These are phyloP conservation scores for Cynocephalus volans DNA, from an alignment of 2,113 vertebrate genomes.

Conservation along the genomic window DNA sequence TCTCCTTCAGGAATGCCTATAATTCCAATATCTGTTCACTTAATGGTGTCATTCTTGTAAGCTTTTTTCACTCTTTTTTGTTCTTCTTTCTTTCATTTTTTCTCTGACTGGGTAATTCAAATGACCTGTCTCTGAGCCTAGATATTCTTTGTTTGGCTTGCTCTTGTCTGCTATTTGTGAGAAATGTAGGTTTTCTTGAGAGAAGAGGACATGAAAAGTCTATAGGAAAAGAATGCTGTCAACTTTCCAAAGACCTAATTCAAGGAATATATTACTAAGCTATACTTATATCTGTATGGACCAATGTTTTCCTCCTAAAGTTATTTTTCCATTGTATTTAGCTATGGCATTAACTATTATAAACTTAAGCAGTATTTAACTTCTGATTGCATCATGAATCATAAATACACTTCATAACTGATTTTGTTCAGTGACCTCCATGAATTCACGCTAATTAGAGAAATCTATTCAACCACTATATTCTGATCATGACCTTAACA, in stretches of 20 bases:
- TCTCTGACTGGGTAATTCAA: too few species aligned
- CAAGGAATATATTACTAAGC: background rate
- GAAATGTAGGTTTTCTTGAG: background rate
- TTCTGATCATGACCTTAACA: background rate
- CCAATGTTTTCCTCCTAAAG: background rate
- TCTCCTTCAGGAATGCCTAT: too few species aligned
- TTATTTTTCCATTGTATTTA: constrained; percentile 42
- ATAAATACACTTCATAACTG: background rate
- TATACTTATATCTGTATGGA: background rate
- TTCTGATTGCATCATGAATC: background rate
- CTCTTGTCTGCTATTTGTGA: too few species aligned
- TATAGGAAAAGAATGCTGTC: background rate
- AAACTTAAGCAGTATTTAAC: background rate
- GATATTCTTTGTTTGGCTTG: too few species aligned
- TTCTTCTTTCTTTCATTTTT: too few species aligned
- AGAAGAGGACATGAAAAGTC: background rate
- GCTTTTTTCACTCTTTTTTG: too few species aligned
- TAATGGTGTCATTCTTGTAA: too few species aligned
- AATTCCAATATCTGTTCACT: too few species aligned
- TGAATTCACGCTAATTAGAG: background rate
- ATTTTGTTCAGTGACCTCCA: background rate
- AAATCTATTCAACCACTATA: background rate
- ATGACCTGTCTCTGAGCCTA: too few species aligned
- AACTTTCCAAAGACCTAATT: background rate
- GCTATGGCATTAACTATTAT: background rate